Percentiles rank a stretch among this genome's conserved stretches.
Conservation (phyloP, 2,797 vertebrate species). For the Sebastes diploproa region DNA sequence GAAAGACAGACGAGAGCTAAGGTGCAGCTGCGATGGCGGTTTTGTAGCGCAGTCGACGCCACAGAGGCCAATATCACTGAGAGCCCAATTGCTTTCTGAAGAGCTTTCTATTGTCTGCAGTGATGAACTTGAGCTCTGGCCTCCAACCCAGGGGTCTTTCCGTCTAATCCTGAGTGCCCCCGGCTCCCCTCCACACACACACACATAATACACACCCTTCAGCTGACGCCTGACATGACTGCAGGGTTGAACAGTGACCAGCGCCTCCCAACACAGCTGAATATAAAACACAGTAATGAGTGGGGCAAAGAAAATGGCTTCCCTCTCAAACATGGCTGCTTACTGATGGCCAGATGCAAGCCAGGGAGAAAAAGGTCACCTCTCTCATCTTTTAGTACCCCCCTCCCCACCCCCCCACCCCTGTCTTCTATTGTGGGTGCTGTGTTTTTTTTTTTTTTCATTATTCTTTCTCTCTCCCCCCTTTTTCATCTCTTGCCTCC, state of each 20-base stretch:
- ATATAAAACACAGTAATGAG: slow-evolving; percentile 83
- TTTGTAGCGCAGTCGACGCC: background rate
- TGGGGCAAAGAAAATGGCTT: slow-evolving; percentile 81
- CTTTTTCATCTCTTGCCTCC: slow-evolving; percentile 51
- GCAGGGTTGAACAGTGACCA: slow-evolving; percentile 73
- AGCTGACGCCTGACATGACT: slow-evolving; percentile 76
- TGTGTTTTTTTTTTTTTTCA: background rate
- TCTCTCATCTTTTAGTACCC: slow-evolving; percentile 65
- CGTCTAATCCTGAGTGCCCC: slow-evolving; percentile 77
- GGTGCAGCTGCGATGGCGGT: slow-evolving; percentile 10
- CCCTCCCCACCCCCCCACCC: background rate
- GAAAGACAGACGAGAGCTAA: background rate
- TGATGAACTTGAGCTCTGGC: slow-evolving; percentile 93
- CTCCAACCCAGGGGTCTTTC: slow-evolving; percentile 86
- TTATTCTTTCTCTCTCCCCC: slow-evolving; percentile 2
- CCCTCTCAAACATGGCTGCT: slow-evolving; percentile 81
- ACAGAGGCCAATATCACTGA: slow-evolving; percentile 69
- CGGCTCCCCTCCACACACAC: slow-evolving; percentile 39
- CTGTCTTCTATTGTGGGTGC: slow-evolving; percentile 29
- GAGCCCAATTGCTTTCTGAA: slow-evolving; percentile 86
- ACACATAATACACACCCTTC: slow-evolving; percentile 53
- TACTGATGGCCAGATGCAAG: slow-evolving; percentile 67
- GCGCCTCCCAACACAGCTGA: slow-evolving; percentile 75
- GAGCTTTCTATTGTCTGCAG: slow-evolving; percentile 87
- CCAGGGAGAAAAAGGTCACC: slow-evolving; percentile 78